These are phyloP conservation scores for Falcunculus frontatus DNA, from an alignment of 2,113 vertebrate genomes.

Conservation along the genomic window DNA sequence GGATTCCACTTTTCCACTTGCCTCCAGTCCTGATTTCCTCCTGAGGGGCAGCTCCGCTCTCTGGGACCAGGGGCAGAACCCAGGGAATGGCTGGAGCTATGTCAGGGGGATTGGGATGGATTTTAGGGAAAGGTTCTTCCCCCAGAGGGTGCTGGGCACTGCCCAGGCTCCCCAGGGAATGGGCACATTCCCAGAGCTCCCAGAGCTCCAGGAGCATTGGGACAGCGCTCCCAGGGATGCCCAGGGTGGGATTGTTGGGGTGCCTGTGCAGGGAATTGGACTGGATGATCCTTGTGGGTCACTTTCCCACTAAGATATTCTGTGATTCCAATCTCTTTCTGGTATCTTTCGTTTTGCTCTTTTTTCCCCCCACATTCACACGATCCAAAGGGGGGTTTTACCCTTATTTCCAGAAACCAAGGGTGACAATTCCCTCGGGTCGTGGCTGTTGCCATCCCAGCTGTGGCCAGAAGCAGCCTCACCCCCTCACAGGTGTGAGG, in stretches of 20 bases:
- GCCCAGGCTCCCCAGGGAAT: neutral
- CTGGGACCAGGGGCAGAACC: neutral
- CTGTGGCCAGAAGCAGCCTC: neutral
- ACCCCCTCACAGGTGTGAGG: neutral
- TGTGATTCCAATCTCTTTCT: neutral
- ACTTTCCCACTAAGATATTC: neutral
- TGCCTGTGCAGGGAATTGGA: accelerated
- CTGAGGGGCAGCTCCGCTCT: neutral
- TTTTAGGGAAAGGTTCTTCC: neutral
- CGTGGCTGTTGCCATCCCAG: neutral
- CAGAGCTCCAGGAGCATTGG: neutral
- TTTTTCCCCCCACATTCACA: neutral
- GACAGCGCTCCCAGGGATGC: accelerated
- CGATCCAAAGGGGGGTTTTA: accelerated
- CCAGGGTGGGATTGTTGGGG: neutral
- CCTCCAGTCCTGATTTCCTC: neutral
- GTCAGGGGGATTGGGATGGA: neutral
- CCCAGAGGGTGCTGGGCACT: neutral
- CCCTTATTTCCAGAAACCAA: neutral
- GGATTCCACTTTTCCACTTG: neutral
- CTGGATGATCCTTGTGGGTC: neutral
- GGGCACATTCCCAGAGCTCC: accelerated
- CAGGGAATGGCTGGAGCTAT: neutral
- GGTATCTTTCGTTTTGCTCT: neutral
- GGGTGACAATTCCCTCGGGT: neutral